These are phyloP conservation scores for Ciona savignyi DNA, from an alignment of 23 tunicate species.

Conservation along the genomic window DNA sequence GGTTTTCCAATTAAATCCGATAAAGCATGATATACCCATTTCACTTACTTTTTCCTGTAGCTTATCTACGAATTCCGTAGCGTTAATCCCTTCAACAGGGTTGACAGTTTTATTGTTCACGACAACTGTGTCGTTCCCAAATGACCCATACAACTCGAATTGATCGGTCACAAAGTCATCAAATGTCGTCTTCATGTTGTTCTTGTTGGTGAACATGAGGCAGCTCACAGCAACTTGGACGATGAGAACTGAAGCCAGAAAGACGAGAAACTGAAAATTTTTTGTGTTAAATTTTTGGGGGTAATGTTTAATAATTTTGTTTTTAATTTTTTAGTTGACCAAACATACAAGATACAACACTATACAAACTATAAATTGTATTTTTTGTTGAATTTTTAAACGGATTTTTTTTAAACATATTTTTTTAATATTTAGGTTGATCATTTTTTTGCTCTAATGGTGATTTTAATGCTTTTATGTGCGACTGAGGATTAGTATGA, in stretches of 20 bases:
- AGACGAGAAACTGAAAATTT: slow-evolving; percentile 23
- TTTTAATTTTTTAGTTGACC: too few relatives aligned
- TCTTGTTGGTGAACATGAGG: slow-evolving; percentile 12
- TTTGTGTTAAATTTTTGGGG: too few relatives aligned
- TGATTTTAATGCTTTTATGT: too few relatives aligned
- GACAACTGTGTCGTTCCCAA: slow-evolving; percentile 11
- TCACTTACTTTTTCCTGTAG: slow-evolving; percentile 35
- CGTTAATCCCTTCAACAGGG: slow-evolving; percentile 13
- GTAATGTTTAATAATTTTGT: too few relatives aligned
- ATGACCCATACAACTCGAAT: slow-evolving; percentile 18
- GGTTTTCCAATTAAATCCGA: too few relatives aligned
- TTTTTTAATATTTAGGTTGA: too few relatives aligned
- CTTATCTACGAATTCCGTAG: slow-evolving; percentile 30
- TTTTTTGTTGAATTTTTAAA: too few relatives aligned
- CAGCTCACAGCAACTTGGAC: slow-evolving; percentile 17
- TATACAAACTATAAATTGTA: too few relatives aligned
- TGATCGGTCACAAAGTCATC: slow-evolving; percentile 13
- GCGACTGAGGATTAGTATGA: too few relatives aligned
- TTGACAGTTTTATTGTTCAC: slow-evolving; percentile 1
- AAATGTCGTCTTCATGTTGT: neutral
- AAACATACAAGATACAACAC: too few relatives aligned
- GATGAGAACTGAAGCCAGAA: slow-evolving; percentile 24
- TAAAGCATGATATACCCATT: neutral
- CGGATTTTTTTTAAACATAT: too few relatives aligned
- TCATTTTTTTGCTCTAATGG: too few relatives aligned